A percentile compares a stretch with the other conserved stretches of the same genome.
Evolutionary conservation across 1,140 invertebrate species (phyloP).

Genomic region (Trichonephila inaurata): DNA sequence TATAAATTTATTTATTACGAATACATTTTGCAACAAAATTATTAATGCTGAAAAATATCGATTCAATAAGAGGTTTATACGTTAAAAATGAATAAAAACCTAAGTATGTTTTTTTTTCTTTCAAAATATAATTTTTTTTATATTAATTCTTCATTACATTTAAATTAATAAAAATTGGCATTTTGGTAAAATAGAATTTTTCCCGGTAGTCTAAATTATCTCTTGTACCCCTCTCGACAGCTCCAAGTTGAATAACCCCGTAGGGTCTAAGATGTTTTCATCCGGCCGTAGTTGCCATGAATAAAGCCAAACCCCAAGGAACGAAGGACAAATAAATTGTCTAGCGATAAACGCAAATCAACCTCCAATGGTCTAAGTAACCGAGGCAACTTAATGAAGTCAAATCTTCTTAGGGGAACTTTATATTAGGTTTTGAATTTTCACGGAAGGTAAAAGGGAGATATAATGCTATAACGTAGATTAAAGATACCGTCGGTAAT

Average conservation of each 20-base stretch:
- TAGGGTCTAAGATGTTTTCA: not conserved
- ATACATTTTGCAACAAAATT: not conserved
- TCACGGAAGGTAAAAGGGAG: not conserved
- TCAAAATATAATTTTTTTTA: too few species aligned
- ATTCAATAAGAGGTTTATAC: too few species aligned
- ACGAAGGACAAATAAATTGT: not conserved
- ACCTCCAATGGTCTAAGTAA: not conserved
- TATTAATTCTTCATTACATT: not conserved
- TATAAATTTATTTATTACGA: not conserved
- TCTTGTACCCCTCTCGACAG: not conserved
- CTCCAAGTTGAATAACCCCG: not conserved
- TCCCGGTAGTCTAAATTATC: not conserved
- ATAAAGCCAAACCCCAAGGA: conserved; percentile 19
- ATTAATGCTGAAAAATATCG: too few species aligned
- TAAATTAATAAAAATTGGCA: not conserved
- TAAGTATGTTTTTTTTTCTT: too few species aligned
- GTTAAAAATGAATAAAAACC: too few species aligned
- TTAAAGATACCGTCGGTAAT: conserved; percentile 65
- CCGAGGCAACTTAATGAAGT: conserved; percentile 47
- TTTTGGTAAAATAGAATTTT: not conserved
- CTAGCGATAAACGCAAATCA: conserved; percentile 43
- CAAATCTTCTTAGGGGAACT: conserved; percentile 47
- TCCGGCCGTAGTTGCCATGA: not conserved
- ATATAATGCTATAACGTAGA: conserved; percentile 63
- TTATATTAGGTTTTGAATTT: conserved; percentile 68